These are phyloP conservation scores for Zapornia atra DNA, from an alignment of 2,113 vertebrate genomes.

Conservation along the genomic window DNA sequence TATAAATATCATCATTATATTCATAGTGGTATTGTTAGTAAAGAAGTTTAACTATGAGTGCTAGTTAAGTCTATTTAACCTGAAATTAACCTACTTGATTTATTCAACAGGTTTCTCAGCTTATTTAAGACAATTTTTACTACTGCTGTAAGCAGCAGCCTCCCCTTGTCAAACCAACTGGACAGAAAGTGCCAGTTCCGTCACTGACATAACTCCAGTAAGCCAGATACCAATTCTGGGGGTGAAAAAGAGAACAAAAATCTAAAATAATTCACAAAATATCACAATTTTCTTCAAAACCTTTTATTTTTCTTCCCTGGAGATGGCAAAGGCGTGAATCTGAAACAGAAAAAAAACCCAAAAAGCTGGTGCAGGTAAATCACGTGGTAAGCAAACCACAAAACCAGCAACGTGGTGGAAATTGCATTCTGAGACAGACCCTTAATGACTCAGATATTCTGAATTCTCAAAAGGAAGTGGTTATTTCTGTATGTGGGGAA, in stretches of 20 bases:
- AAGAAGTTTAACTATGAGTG: not conserved
- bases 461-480: slow-evolving; percentile 44
- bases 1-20: too few relatives aligned
- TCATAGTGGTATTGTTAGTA: not conserved
- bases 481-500: not conserved
- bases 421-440: not conserved
- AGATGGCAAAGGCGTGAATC: not conserved
- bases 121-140: not conserved
- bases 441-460: slow-evolving; percentile 43
- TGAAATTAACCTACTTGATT: not conserved
- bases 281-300: not conserved
- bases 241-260: not conserved
- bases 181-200: not conserved
- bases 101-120: not conserved
- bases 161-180: not conserved
- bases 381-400: not conserved
- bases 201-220: not conserved
- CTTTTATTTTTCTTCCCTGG: not conserved
- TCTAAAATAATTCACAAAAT: not conserved
- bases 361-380: not conserved
- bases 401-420: not conserved
- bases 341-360: not conserved
- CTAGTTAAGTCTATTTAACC: not conserved
- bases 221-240: not conserved
- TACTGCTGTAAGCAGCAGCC: not conserved